Evolutionary conservation across 2,113 vertebrate genomes (phyloP), one percentile per base, ranked within the genome.

Genomic region (Boleophthalmus pectinirostris): DNA sequence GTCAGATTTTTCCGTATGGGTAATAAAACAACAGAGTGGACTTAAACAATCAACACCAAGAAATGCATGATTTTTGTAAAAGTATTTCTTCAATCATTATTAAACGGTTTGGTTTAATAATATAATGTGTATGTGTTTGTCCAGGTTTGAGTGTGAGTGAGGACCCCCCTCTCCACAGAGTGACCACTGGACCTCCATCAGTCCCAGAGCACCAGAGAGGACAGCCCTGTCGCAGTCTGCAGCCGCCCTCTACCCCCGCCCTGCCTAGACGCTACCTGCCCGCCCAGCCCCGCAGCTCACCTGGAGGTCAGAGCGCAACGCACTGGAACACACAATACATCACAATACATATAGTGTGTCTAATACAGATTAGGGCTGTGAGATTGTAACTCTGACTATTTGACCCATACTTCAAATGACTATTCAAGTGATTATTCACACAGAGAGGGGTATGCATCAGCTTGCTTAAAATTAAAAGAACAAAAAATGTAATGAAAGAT

Each of bases 251-350:
- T 15, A 91, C 91, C 47, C 91, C 91, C 0, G 91, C 84, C 29
- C 85, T 92, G 72, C 91, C 83, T 3, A 74, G 91, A 0, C 89
- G 91, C 69, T 92, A 81, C 81, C 87, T 92, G 74, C 90, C 91
- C 1, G 70, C 91, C 1, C 90, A 90, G 84, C 88, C 89, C 16
- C 78, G 87, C 23, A 84, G 83, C 81, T 92, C 90, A n/a, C 91
- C 91, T 46, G 89, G 83, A 83, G 86, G 91, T 92, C 68, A 85
- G 89, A 66, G 16, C 0, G 56, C 0, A 0, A 15, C 45, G 54
- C 23, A 66, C 24, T 61, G 3, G 11, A 9, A 61, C 58, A 33
- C 51, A 20, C 18, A 7, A 16, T 14, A 49, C 1, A 15, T 2
- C 13, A 47, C 12, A 15, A 13, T 47, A 47, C 46, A 47, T 15